These are phyloP conservation scores for Aotus griseimembra DNA, from an alignment of 2,797 vertebrate species.

Conservation along the genomic window DNA sequence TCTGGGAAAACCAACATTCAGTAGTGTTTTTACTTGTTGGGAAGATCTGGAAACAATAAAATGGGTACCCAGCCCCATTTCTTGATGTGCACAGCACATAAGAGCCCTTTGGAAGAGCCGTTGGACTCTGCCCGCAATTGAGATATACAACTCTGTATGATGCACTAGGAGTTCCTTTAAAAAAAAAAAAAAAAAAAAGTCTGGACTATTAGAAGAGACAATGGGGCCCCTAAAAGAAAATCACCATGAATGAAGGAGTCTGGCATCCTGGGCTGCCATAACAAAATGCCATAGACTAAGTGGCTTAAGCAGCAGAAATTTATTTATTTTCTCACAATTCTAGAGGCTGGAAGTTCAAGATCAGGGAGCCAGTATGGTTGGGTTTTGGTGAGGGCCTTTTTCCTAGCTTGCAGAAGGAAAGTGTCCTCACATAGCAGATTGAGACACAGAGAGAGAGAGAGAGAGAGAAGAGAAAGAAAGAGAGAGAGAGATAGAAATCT, in stretches of 20 bases:
- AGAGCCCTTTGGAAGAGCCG: background rate
- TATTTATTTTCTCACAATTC: background rate
- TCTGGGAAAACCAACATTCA: background rate
- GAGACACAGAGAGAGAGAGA: background rate
- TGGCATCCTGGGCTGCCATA: background rate
- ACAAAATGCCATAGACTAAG: background rate
- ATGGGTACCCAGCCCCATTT: background rate
- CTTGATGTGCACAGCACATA: background rate
- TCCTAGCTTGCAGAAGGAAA: background rate
- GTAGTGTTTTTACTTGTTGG: background rate
- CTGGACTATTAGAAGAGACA: background rate
- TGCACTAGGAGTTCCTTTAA: background rate
- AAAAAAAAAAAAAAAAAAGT: background rate
- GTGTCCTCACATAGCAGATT: background rate
- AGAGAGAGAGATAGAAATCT: background rate
- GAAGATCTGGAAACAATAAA: background rate
- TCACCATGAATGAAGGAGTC: background rate
- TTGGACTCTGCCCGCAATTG: background rate
- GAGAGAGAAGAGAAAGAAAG: no score
- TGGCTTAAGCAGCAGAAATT: background rate
- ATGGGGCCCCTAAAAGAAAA: background rate
- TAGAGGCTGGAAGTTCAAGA: background rate
- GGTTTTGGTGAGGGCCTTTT: background rate
- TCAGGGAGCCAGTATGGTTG: background rate
- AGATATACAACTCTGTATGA: background rate